Percentiles rank a stretch among this genome's conserved stretches.
Conservation (phyloP, 92 coral and sea anemone species). For the Isaurus tuberculatus region DNA sequence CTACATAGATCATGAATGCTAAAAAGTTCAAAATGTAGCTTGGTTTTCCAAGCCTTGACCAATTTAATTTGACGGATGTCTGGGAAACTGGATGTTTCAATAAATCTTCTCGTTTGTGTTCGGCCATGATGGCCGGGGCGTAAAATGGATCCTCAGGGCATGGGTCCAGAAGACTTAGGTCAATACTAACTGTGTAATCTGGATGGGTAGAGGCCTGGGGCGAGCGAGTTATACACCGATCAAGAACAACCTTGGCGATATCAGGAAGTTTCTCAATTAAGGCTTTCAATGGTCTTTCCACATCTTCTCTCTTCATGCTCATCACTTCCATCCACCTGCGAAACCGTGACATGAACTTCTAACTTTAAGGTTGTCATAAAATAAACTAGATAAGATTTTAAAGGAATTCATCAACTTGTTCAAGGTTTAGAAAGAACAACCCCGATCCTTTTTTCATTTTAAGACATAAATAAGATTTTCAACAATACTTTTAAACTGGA, state of each 20-base stretch:
- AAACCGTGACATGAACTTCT: neutral
- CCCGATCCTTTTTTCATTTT: too few species aligned
- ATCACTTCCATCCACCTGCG: constrained; percentile 79
- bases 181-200: constrained; percentile 54
- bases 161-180: constrained; percentile 67
- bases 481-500: too few species aligned
- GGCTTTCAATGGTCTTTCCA: constrained; percentile 58
- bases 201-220: constrained; percentile 51
- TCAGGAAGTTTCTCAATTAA: constrained; percentile 64
- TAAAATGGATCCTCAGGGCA: constrained; percentile 65
- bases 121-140: constrained; percentile 73
- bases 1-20: constrained; percentile 56
- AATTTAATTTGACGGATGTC: constrained; percentile 69
- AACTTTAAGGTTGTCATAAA: neutral
- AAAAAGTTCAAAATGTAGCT: constrained; percentile 59
- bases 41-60: constrained; percentile 80
- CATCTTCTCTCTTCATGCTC: constrained; percentile 42
- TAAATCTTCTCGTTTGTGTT: constrained; percentile 72
- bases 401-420: neutral
- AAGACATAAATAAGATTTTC: too few species aligned
- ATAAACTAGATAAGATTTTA: too few species aligned
- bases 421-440: too few species aligned
- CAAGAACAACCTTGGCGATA: constrained; percentile 65
- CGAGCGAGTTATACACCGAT: constrained; percentile 55
- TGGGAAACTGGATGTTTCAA: constrained; percentile 83